Conservation (phyloP, 2,113 vertebrate genomes). For the Chamaetylas fuelleborni region DNA sequence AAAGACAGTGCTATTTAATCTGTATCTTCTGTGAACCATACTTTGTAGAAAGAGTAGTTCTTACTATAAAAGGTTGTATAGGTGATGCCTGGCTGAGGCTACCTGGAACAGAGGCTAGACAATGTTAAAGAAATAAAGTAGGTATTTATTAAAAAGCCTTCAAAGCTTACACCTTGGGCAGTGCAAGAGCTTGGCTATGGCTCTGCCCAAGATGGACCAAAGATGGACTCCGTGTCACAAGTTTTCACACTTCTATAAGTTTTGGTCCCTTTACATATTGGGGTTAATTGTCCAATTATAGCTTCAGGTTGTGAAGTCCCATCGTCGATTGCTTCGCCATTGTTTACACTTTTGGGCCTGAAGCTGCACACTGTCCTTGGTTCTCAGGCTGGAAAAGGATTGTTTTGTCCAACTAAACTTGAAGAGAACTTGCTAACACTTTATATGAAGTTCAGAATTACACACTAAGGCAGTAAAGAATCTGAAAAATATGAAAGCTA, state of each 20-base stretch:
- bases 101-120: background rate
- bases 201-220: background rate
- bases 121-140: too few relatives aligned
- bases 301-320: background rate
- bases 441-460: background rate
- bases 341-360: background rate
- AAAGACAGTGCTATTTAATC: background rate
- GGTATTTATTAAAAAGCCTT: background rate
- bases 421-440: background rate
- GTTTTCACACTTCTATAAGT: background rate
- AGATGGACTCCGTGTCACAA: too few relatives aligned
- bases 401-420: background rate
- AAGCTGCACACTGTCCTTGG: background rate
- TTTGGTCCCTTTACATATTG: background rate
- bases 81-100: background rate
- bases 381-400: background rate
- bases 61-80: background rate
- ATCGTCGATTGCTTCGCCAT: background rate
- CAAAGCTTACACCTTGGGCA: background rate
- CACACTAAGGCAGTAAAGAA: too few relatives aligned
- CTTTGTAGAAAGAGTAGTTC: background rate
- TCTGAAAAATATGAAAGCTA: background rate
- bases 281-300: background rate
- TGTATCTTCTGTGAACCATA: background rate
- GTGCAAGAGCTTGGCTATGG: fast-evolving